phyloP scores from a whole-genome alignment of 2,888 invertebrate genomes.

The Ornithoptera priamus region DNA sequence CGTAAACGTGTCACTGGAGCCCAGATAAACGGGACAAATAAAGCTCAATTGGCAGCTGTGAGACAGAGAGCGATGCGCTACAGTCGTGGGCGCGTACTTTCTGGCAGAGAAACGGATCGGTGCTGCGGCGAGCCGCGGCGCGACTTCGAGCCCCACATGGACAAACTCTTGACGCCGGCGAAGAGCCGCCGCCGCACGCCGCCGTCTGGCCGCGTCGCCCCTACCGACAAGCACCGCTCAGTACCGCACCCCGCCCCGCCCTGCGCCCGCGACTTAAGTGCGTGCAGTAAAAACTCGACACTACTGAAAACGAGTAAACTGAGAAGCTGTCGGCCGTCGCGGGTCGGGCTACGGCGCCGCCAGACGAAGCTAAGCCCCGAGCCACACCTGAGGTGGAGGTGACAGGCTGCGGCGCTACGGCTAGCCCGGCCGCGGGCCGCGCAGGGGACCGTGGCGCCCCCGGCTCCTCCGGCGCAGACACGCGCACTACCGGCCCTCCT shows the following conservation, averaged over 20 bases:
- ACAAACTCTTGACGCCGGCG: conserved; percentile 90
- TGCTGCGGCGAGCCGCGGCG: conserved; percentile 86
- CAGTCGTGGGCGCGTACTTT: conserved; percentile 85
- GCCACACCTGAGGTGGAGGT: conserved; percentile 85
- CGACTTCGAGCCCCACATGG: conserved; percentile 85
- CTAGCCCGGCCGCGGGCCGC: conserved; percentile 76
- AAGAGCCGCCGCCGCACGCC: conserved; percentile 87
- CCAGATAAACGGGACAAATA: conserved; percentile 68
- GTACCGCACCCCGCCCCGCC: conserved; percentile 62
- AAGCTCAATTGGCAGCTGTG: conserved; percentile 67
- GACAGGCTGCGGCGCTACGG: conserved; percentile 83
- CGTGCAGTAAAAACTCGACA: conserved; percentile 69
- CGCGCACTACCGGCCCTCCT: conserved; percentile 73
- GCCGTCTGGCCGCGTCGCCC: conserved; percentile 78
- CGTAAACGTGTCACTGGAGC: conserved; percentile 68
- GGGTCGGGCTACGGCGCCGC: conserved; percentile 33
- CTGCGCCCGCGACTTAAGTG: conserved; percentile 68
- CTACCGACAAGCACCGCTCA: conserved; percentile 76
- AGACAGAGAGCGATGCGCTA: conserved; percentile 68
- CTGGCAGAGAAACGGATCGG: conserved; percentile 92
- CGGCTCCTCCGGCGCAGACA: conserved; percentile 63
- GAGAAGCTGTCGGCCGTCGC: conserved; percentile 65
- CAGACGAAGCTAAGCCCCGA: conserved; percentile 61
- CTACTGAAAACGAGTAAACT: conserved; percentile 75
- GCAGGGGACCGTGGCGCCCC: conserved; percentile 70